Conservation (phyloP, 2,797 vertebrate genomes). For the Capromys pilorides region DNA sequence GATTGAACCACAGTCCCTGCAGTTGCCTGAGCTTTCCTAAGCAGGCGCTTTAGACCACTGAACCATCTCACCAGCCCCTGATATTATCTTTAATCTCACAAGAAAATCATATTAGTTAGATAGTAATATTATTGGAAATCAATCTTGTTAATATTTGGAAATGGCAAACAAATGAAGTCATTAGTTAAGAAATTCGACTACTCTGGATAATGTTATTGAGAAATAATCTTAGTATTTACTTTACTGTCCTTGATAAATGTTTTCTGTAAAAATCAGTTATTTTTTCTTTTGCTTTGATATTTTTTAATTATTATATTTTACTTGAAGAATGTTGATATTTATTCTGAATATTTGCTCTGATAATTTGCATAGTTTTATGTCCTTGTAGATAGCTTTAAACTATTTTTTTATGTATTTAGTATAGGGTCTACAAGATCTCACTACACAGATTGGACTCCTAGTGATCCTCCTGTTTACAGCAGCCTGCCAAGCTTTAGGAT, state of each 20-base stretch:
- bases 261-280: background rate
- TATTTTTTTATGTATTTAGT: background rate
- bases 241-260: background rate
- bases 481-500: too few species aligned
- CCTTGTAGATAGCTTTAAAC: background rate
- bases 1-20: too few species aligned
- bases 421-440: too few species aligned
- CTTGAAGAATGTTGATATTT: background rate
- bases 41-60: too few species aligned
- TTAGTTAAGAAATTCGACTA: background rate
- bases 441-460: too few species aligned
- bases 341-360: background rate
- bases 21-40: too few species aligned
- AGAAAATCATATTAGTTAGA: background rate
- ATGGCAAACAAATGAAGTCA: background rate
- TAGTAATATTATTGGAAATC: background rate
- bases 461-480: too few species aligned
- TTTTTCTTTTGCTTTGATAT: background rate
- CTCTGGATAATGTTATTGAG: background rate
- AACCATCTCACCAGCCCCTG: too few species aligned
- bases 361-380: background rate
- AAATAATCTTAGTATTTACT: constrained; percentile 32
- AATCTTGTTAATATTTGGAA: background rate
- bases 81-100: background rate
- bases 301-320: background rate